phyloP scores from a whole-genome alignment of 2,113 vertebrate genomes.

The Noctilio leporinus region DNA sequence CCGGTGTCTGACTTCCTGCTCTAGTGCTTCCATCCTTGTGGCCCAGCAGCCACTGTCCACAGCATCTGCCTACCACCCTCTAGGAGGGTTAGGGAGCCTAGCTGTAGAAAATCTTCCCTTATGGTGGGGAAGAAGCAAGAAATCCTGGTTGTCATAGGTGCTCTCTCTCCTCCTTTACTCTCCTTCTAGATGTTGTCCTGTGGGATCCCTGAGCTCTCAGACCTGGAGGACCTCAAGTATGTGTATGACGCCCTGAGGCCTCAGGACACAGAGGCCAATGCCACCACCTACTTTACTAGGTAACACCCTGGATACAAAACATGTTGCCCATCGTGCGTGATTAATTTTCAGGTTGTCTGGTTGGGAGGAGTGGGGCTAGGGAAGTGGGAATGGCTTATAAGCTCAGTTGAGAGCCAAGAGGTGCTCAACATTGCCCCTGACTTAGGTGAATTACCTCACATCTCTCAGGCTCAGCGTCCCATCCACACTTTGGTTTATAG shows the following conservation, averaged over 20 bases:
- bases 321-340: neutral
- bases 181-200: constrained; percentile 92
- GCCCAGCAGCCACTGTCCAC: neutral
- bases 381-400: neutral
- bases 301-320: constrained; percentile 25
- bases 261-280: constrained; percentile 93
- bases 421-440: neutral
- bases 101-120: neutral
- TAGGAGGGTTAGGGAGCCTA: neutral
- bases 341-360: neutral
- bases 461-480: neutral
- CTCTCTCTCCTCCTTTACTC: neutral
- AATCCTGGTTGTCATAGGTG: neutral
- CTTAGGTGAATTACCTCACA: neutral
- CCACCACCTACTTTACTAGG: constrained; percentile 98
- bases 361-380: neutral
- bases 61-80: neutral
- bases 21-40: neutral
- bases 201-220: constrained; percentile 95
- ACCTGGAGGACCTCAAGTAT: constrained; percentile 94
- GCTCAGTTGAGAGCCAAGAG: neutral
- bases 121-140: neutral
- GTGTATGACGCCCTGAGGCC: constrained; percentile 95
- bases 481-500: neutral
- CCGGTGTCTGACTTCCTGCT: neutral